Conservation (phyloP, 2,113 vertebrate genomes). For the Rhagologus leucostigma region DNA sequence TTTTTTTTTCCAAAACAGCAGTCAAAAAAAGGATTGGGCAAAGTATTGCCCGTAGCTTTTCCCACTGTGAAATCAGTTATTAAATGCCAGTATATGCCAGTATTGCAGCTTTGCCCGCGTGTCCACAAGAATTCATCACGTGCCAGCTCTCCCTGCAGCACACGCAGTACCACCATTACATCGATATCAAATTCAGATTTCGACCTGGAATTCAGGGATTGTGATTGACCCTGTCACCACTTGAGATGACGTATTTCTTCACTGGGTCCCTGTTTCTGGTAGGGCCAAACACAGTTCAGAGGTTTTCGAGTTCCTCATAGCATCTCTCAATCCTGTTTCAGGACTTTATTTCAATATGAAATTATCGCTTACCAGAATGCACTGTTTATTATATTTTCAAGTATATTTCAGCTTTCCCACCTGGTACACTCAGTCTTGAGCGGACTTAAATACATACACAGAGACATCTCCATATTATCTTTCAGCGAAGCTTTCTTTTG, state of each 20-base stretch:
- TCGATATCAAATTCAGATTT: neutral
- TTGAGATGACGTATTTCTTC: neutral
- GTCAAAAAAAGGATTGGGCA: neutral
- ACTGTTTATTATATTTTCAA: neutral
- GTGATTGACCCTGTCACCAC: neutral
- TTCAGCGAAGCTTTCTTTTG: neutral
- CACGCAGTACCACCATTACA: neutral
- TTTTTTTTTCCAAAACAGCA: neutral
- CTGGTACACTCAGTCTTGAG: neutral
- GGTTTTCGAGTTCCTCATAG: neutral
- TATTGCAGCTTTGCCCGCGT: neutral
- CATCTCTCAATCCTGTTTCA: neutral
- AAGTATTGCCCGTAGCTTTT: neutral
- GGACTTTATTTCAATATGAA: neutral
- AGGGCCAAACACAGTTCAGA: neutral
- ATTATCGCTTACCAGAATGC: neutral
- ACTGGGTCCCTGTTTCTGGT: neutral
- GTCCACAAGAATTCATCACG: neutral
- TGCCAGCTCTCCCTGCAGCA: neutral
- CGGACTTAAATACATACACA: neutral
- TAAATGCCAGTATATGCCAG: neutral
- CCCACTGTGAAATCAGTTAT: neutral
- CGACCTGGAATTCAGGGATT: neutral
- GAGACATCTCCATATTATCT: neutral
- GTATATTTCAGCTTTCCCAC: neutral